Evolutionary conservation across 2,797 vertebrate species (phyloP).

Genomic region (Psittacula echo): DNA sequence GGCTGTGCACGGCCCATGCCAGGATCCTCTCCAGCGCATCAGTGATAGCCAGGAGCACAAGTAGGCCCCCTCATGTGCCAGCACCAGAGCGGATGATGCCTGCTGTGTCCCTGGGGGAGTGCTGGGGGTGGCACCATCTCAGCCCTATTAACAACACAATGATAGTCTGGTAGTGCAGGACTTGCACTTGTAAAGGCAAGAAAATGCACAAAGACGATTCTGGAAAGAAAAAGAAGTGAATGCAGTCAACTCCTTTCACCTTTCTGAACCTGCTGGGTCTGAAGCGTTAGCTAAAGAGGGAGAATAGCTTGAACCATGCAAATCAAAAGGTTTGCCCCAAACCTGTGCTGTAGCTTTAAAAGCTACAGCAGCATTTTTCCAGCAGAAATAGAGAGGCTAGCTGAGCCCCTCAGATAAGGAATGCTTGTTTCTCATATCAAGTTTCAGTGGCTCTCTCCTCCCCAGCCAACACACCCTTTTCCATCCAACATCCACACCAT

Average conservation of each 20-base stretch:
- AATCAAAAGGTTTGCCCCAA: not conserved
- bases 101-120: not conserved
- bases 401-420: conserved; percentile 25
- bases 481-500: not conserved
- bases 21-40: not conserved
- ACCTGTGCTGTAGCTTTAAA: not conserved
- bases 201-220: not conserved
- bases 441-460: not conserved
- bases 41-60: not conserved
- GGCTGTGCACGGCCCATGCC: not conserved
- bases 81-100: not conserved
- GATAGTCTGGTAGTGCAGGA: not conserved
- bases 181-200: not conserved
- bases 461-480: not conserved
- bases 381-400: not conserved
- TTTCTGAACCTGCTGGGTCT: not conserved
- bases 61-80: not conserved
- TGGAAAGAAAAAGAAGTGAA: not conserved
- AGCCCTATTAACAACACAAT: not conserved
- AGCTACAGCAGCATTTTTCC: not conserved
- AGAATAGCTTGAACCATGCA: fast-evolving
- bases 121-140: not conserved
- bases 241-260: not conserved
- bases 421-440: not conserved
- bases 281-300: not conserved